Evolutionary conservation across 1,140 invertebrate species (phyloP).

Genomic region (Bombus cullumanus): DNA sequence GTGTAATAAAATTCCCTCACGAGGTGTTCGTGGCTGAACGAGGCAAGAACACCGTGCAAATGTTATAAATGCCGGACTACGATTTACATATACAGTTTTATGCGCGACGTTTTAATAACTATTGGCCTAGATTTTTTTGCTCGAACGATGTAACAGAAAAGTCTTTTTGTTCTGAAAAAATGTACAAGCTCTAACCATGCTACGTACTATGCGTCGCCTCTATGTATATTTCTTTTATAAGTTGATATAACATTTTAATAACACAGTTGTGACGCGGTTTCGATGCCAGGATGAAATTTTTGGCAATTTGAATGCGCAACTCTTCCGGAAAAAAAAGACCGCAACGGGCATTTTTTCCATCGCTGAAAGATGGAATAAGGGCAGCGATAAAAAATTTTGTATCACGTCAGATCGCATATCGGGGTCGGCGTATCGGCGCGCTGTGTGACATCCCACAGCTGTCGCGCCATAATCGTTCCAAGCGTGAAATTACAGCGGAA

Average conservation of each 20-base stretch:
- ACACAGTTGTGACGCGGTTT: background rate
- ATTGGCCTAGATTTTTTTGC: background rate
- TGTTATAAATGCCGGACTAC: slow-evolving; percentile 14
- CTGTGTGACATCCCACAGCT: slow-evolving; percentile 65
- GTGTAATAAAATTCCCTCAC: slow-evolving; percentile 44
- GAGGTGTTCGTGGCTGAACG: slow-evolving; percentile 4
- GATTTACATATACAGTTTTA: background rate
- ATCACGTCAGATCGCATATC: slow-evolving; percentile 47
- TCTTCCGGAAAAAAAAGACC: background rate
- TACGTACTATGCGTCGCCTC: too few species aligned
- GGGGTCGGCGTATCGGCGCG: slow-evolving; percentile 31
- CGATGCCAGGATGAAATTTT: too few species aligned
- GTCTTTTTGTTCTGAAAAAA: background rate
- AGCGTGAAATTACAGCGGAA: slow-evolving; percentile 68
- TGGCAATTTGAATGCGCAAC: background rate
- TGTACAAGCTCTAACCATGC: too few species aligned
- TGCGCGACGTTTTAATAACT: slow-evolving; percentile 18
- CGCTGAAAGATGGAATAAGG: background rate
- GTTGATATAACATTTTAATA: background rate
- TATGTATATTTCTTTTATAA: background rate
- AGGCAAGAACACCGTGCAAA: background rate
- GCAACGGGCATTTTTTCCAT: background rate
- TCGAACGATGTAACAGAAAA: background rate
- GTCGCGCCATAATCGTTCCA: slow-evolving; percentile 65
- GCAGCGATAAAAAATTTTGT: slow-evolving; percentile 27